Conservation (phyloP, 2,888 invertebrate genomes). For the Pristionchus arcanus region DNA sequence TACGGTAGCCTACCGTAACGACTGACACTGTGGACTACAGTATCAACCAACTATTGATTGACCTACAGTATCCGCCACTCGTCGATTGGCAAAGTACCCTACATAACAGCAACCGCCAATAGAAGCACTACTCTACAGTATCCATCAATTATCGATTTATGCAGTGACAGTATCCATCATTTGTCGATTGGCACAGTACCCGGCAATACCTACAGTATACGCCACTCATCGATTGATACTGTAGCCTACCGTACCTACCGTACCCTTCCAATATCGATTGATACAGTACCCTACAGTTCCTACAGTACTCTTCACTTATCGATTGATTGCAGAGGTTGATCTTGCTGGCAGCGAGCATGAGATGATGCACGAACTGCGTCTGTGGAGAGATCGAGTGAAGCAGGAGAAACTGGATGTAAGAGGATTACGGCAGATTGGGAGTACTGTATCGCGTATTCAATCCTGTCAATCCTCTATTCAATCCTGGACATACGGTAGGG, state of each 20-base stretch:
- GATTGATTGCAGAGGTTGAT: not conserved
- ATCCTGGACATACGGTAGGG: no score
- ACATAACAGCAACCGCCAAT: no score
- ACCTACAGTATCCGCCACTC: not conserved
- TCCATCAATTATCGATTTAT: no score
- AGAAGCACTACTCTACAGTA: no score
- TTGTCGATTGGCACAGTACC: not conserved
- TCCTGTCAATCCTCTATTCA: no score
- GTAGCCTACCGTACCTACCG: not conserved
- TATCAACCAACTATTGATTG: not conserved
- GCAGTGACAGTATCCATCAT: no score
- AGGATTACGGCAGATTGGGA: not conserved
- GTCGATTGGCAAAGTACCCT: no score
- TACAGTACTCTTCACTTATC: not conserved
- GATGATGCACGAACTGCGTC: conserved; percentile 9
- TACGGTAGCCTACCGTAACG: not conserved
- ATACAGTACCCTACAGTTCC: not conserved
- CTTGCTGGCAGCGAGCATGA: conserved; percentile 13
- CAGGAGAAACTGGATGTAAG: conserved; percentile 43
- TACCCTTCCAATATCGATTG: not conserved
- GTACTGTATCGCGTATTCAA: not conserved
- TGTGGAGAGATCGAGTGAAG: conserved; percentile 42
- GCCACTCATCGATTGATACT: not conserved
- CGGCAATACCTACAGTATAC: not conserved
- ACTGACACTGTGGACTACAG: no score